Evolutionary conservation across 1,140 invertebrate genomes (phyloP), one percentile per base, ranked within the genome.

Genomic region (Bradynema listronoti): DNA sequence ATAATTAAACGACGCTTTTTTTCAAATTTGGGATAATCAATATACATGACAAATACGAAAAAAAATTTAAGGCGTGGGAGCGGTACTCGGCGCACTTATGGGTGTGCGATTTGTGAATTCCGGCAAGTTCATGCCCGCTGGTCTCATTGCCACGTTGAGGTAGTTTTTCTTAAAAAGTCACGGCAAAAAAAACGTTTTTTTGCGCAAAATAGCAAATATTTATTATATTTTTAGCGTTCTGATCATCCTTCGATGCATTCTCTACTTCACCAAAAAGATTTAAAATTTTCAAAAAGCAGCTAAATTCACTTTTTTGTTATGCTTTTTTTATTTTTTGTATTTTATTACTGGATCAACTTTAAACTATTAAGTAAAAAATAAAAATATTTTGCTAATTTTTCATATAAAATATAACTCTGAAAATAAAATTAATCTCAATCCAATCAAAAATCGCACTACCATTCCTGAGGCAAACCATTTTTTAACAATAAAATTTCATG

Each of bases 91-190:
- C 32, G 86, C 86, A 11, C 74, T 96, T 0, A 96, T 96, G 92
- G 90, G 90, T 14, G 85, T 86, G 67, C 83, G 88, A 51, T 94
- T 85, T 81, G 86, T 87, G 70, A 87, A 87, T 60, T 85, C 86
- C 45, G 86, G 88, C 45, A 96, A 95, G 82, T 84, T 96, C 55
- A 96, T 96, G 90, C 92, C 92, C 25, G 90, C 91, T 51, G 93
- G 92, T 68, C 72, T 90, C 9, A 84, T 91, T 30, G 84, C 86
- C 62, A 66, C 72, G 24, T 61, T 83, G 22, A 82, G 80, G 80
- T 83, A 19, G 14, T 7, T 59, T 24, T 16, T 67, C 33, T 52
- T 53, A 63, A 56, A 2, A 4, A 4, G 29, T 19, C 27, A 4
- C 34, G 16, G n/a, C n/a, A n/a, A n/a, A n/a, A n/a, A n/a, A n/a